These are phyloP conservation scores for Clarias macrocephalus DNA, from an alignment of 2,113 vertebrate genomes.

Conservation along the genomic window DNA sequence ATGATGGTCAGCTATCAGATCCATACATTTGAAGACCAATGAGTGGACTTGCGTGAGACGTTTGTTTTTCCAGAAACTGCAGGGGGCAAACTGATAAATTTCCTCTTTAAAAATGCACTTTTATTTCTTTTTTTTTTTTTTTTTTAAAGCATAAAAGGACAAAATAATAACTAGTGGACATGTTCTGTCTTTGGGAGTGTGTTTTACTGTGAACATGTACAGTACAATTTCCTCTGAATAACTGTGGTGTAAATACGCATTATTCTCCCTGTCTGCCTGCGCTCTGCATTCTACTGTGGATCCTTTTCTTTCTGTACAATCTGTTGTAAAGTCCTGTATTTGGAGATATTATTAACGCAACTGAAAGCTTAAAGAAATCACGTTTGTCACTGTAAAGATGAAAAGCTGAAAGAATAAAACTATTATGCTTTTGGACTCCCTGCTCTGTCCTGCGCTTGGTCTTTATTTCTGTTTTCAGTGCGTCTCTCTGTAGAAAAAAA, in stretches of 20 bases:
- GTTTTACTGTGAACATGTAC: slow-evolving; percentile 5
- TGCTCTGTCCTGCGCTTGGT: slow-evolving; percentile 60
- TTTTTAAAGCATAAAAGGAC: no score
- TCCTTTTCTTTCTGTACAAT: slow-evolving; percentile 54
- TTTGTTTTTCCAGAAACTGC: slow-evolving; percentile 5
- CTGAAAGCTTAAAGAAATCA: slow-evolving; percentile 67
- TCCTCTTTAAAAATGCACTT: not conserved
- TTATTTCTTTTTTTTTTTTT: not conserved
- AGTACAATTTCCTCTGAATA: slow-evolving; percentile 19
- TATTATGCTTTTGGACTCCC: slow-evolving; percentile 65
- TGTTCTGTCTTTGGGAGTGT: slow-evolving; percentile 9
- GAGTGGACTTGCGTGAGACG: not conserved
- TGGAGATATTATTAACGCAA: slow-evolving; percentile 59
- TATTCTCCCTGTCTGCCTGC: slow-evolving; percentile 21
- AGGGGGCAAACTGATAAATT: not conserved
- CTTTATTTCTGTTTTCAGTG: slow-evolving; percentile 33
- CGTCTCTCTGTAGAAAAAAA: not conserved
- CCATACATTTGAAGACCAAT: not conserved
- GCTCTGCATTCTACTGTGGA: slow-evolving; percentile 55
- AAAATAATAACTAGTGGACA: not conserved
- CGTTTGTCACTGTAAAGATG: slow-evolving; percentile 71
- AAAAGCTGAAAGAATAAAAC: slow-evolving; percentile 76
- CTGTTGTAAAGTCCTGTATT: slow-evolving; percentile 55
- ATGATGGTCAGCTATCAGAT: not conserved
- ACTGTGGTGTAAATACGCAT: slow-evolving; percentile 47